These are phyloP conservation scores for Murina feae DNA, from an alignment of 2,113 vertebrate species.

Conservation along the genomic window DNA sequence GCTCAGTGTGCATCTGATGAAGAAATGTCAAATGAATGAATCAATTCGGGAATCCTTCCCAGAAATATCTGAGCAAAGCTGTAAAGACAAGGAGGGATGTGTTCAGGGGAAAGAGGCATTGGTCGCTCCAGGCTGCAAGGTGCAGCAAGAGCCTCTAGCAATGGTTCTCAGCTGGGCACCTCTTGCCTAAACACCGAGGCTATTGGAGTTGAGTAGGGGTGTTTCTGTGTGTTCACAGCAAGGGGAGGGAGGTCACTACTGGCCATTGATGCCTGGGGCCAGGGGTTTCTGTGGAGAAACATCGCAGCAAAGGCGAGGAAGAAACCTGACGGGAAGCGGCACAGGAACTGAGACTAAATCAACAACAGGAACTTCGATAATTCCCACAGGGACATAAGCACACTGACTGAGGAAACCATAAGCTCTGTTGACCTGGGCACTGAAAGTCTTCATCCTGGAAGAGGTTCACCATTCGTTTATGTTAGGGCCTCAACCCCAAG, in stretches of 20 bases:
- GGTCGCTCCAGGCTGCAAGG: background rate
- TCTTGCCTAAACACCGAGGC: background rate
- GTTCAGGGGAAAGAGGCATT: background rate
- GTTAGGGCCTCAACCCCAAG: background rate
- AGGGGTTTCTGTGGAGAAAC: background rate
- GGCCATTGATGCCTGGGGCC: background rate
- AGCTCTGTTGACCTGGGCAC: background rate
- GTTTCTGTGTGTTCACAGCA: background rate
- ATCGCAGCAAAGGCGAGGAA: background rate
- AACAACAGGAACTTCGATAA: background rate
- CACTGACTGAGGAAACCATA: background rate
- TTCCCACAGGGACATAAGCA: background rate
- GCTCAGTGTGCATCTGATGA: background rate
- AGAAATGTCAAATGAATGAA: background rate
- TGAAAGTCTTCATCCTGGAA: background rate
- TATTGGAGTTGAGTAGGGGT: background rate
- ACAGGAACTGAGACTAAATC: background rate
- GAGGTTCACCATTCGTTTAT: background rate
- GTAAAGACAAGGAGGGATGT: background rate
- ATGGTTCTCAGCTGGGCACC: background rate
- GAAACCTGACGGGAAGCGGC: background rate
- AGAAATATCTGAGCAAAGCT: background rate
- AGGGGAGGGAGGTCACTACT: too few relatives aligned
- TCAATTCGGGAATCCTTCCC: background rate
- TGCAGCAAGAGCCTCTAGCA: background rate